Base-by-base conservation (phyloP, 2,113 vertebrate species). In the Scolopax mira region DNA sequence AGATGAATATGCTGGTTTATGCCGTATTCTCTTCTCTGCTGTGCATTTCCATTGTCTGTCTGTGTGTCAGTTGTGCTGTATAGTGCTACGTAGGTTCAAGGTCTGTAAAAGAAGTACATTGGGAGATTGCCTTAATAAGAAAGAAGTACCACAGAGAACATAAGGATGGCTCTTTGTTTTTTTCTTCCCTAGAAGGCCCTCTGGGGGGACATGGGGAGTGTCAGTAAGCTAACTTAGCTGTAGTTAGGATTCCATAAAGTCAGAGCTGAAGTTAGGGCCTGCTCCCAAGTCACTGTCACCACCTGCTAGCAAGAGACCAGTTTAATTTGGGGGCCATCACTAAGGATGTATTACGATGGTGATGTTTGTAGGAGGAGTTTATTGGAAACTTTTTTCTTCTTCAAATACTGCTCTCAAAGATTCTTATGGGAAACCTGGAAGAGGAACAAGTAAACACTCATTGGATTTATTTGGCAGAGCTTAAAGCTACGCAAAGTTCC, bases 11-110 rank as follows among this genome's bases (percentile, higher is more conserved):
- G 17, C 22, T 85, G 41, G 3, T 75, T 79, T 71, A 23, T 52
- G 49, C 39, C 3, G 1, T 41, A 2, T 88, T 80, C 55, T 42
- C 54, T 51, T 69, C 21, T 22, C 5, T 6, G 0, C 52, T n/a
- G 16, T 1, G 1, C 2, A 0, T 67, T 70, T 33, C n/a, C 21
- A 1, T 18, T n/a, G 37, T 11, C 41, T 21, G 13, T 33, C 22
- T 42, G 23, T 3, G 0, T 49, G 54, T 10, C 49, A 41, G 33
- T 10, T 69, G 49, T 44, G 61, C 15, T 14, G 18, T 22, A 3
- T 11, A 49, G 17, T 70, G 54, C 82, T 39, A 14, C 23, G 74
- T 21, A 64, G 41, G 1, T 23, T 77, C 4, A 0, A 41, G 54
- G 14, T 37, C 51, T 62, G 39, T 39, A 5, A 18, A 27, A 71